These are phyloP conservation scores for Brachypalpus laphriformis DNA, from an alignment of 2,888 invertebrate genomes.

Conservation along the genomic window DNA sequence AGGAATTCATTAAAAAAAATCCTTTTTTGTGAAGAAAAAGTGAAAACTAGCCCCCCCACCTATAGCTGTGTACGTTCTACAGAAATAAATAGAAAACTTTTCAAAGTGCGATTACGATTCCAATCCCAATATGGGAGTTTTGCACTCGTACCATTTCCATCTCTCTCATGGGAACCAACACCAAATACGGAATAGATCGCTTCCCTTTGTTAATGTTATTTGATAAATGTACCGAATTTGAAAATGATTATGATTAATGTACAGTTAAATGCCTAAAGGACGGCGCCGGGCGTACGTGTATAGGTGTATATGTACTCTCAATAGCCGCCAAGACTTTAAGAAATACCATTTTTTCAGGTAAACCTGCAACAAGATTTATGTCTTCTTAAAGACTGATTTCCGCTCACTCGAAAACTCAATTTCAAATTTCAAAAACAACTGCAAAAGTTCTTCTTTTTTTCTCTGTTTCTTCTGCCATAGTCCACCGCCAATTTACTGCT, in stretches of 20 bases:
- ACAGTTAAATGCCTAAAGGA: conserved; percentile 14
- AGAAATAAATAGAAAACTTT: background rate
- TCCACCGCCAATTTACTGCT: background rate
- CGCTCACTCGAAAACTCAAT: background rate
- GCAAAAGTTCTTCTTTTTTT: background rate
- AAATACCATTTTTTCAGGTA: background rate
- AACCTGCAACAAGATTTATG: background rate
- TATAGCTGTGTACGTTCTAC: no score
- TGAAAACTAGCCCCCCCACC: no score
- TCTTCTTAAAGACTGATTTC: conserved; percentile 5
- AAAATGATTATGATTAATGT: conserved; percentile 49
- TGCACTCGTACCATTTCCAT: background rate
- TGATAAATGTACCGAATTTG: conserved; percentile 35
- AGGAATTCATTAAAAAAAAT: no score
- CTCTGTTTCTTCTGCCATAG: background rate
- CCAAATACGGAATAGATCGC: conserved; percentile 27
- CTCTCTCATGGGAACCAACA: background rate
- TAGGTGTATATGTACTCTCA: background rate
- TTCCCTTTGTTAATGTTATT: conserved; percentile 32
- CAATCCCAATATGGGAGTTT: background rate
- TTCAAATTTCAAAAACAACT: background rate
- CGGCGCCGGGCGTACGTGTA: background rate
- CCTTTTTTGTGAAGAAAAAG: no score
- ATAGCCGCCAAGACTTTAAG: background rate
- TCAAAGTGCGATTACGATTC: background rate